Conservation (phyloP, 2,888 invertebrate species). For the Catocala sponsa region DNA sequence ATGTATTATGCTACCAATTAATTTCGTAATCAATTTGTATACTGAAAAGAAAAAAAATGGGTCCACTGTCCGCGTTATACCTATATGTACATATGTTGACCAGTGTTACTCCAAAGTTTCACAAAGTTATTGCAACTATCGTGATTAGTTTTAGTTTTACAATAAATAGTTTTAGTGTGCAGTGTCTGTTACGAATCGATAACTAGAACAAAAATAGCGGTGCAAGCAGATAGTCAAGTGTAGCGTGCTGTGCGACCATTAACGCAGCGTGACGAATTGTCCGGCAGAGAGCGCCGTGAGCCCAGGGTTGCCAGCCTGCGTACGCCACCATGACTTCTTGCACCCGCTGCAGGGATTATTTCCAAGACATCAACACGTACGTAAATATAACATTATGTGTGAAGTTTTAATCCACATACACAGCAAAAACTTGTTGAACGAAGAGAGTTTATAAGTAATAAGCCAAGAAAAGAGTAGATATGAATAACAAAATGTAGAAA, state of each 20-base stretch:
- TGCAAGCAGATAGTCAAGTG: constrained; percentile 81
- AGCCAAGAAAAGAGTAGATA: no score
- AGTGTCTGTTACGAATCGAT: constrained; percentile 65
- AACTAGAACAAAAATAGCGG: constrained; percentile 65
- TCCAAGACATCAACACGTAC: no score
- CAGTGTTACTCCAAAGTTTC: constrained; percentile 6
- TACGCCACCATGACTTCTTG: background rate
- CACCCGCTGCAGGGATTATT: no score
- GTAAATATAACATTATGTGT: no score
- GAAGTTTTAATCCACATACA: no score
- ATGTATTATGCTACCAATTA: background rate
- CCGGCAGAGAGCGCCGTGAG: constrained; percentile 61
- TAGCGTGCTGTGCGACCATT: constrained; percentile 83
- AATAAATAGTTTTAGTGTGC: constrained; percentile 40
- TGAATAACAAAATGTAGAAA: no score
- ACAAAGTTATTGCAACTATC: constrained; percentile 24
- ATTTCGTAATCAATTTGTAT: background rate
- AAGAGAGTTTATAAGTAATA: no score
- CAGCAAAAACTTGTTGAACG: no score
- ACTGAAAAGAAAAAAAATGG: background rate
- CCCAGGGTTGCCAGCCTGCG: constrained; percentile 42
- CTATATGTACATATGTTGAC: constrained; percentile 1
- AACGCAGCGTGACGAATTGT: constrained; percentile 87
- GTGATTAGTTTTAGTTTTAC: constrained; percentile 29
- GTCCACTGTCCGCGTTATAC: background rate